Base-by-base conservation (phyloP, 2,113 vertebrate species). In the Clarias magur region DNA sequence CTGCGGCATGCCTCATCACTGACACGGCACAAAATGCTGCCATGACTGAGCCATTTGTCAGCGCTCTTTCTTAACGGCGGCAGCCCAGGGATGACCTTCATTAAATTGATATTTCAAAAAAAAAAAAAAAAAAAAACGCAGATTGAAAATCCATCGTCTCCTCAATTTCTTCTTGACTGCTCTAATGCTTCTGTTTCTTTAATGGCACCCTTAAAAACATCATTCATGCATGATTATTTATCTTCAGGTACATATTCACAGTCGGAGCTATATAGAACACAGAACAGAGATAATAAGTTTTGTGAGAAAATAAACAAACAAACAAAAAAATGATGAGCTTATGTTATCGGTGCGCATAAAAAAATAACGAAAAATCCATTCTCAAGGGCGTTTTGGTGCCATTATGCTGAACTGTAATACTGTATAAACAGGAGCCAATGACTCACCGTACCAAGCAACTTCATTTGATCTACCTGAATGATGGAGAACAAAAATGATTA, bases 51-150 rank as follows among this genome's bases (percentile, higher is more conserved):
- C 81, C 91, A 91, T 92, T 90, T 63, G 72, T 92, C 91, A 92
- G 82, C 83, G 78, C 73, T 86, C 56, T 73, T 82, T 68, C 76
- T 67, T 79, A 57, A 57, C 34, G 62, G 67, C 82, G 57, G 67
- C 68, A 27, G 67, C 86, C 86, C 85, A 86, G 68, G 81, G 89
- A 88, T 88, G 60, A 91, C 90, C 89, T 93, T 90, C 89, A 87
- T 89, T 88, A 91, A 87, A 67, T 88, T 86, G 83, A 90, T 90
- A 90, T 89, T 89, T 88, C 78, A 25, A 54, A 72, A 82, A 42
- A 57, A 8, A 27, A n/a, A 27, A 27, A 16, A 56, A 57, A 56
- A 15, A 81, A 80, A 59, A 85, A 85, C 17, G 65, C 57, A 87
- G 82, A 84, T 85, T 87, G 88, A 91, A 82, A 85, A 88, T 90